Base-by-base conservation (phyloP, 2,888 invertebrate genomes). In the Drosophila suboccidentalis region DNA sequence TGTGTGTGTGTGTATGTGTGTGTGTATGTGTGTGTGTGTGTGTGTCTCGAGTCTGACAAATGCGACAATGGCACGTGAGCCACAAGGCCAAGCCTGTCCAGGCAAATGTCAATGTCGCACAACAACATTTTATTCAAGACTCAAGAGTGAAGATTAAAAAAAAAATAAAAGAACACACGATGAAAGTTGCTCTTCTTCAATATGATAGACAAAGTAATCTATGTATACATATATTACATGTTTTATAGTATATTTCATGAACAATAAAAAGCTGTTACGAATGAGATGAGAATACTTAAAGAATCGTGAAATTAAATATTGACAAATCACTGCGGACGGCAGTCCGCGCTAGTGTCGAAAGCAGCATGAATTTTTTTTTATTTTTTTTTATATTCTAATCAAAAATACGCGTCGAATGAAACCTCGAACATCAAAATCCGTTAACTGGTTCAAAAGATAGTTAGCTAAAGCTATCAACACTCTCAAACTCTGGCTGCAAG, bases 21-120 rank as follows among this genome's bases (percentile, higher is more conserved):
- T 38, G 32, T 55, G 29, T 60, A n/a, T 10, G 11, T 51, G 32
- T 51, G 55, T 53, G 19, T 36, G 38, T 60, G 43, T 59, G 29
- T 13, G 11, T 19, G 13, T 36, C 4, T 10, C 46, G 41, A 62
- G 41, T 55, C 78, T 76, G 79, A 78, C 70, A 78, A 79, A 79
- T 75, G 79, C 63, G 71, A 61, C 75, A 71, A 22, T 19, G 66
- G 67, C 77, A 78, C 79, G 77, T 78, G 70, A 77, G 58, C 46
- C 66, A 26, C 36, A 49, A 60, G 76, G 55, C 59, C 71, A 65
- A 65, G 59, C 58, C 69, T 57, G 53, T 64, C 58, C 65, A 51
- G 49, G 47, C 41, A 49, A 71, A 51, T 62, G 55, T 67, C 61
- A 58, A 63, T 69, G 73, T 44, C 34, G 13, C 44, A 38, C 38